Evolutionary conservation across 2,113 vertebrate species (phyloP), one percentile per base, ranked within the genome.

Genomic region (Ophiodon elongatus): DNA sequence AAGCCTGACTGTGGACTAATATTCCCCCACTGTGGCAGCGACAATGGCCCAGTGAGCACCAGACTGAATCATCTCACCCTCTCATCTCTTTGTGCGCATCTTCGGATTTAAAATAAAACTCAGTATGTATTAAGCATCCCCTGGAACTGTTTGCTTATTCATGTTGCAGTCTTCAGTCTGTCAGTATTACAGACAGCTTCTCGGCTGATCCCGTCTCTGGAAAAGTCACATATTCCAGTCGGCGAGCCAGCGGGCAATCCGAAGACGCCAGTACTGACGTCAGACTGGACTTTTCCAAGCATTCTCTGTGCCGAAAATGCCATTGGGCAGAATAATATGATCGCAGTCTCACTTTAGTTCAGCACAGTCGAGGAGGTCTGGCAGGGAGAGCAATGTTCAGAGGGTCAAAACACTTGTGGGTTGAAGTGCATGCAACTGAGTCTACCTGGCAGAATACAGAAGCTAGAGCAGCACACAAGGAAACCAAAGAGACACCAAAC

Each of bases 41-140:
- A 92, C 87, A 91, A 91, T 77, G 47, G 78, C 82, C 67, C 85
- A 72, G 81, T 76, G 81, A 90, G 79, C 89, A 85, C 39, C 79
- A 88, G 83, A 80, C 83, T 73, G 85, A 85, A 78, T 91, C 86
- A 90, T 87, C 82, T 80, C 79, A 54, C 37, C 66, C 47, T 70
- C 79, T 84, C 73, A 85, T 91, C 87, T 85, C 82, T 85, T 76
- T 80, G 80, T 33, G 41, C 69, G 76, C 62, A 47, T 85, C 77
- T 80, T 80, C 45, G 35, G 75, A 82, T 88, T 86, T 84, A 62
- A 88, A 90, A 84, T 85, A 80, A 80, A 90, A 76, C 80, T 82
- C 73, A 65, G 57, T 80, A 77, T 85, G 73, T 70, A 82, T 69
- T 64, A 83, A 83, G 67, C 73, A 35, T 41, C 59, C n/a, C 15